These are phyloP conservation scores for Macquaria australasica DNA, from an alignment of 2,113 vertebrate species.

Conservation along the genomic window DNA sequence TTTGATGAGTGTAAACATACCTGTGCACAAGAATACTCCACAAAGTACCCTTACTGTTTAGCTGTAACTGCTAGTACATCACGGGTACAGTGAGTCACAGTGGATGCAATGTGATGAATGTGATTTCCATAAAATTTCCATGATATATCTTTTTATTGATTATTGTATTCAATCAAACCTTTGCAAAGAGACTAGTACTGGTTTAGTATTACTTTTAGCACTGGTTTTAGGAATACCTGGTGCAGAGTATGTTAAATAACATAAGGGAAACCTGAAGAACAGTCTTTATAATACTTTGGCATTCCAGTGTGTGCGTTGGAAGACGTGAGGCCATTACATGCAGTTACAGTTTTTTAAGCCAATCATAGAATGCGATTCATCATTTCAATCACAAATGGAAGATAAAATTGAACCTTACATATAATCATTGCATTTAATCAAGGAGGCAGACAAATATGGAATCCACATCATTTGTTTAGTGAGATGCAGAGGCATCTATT, in stretches of 20 bases:
- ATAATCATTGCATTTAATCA: slow-evolving; percentile 59
- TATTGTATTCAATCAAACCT: background rate
- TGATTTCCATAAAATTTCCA: background rate
- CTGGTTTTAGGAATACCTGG: background rate
- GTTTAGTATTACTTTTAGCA: background rate
- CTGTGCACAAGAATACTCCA: too few species aligned
- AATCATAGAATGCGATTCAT: slow-evolving; percentile 15
- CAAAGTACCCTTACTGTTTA: too few species aligned
- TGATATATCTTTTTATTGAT: background rate
- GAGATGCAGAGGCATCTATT: slow-evolving; percentile 39
- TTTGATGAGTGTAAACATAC: background rate
- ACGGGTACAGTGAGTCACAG: background rate
- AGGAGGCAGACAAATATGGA: slow-evolving; percentile 36
- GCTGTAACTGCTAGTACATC: background rate
- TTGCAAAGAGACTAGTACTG: background rate
- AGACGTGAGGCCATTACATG: background rate
- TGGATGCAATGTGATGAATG: background rate
- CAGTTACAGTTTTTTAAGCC: background rate
- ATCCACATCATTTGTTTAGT: slow-evolving; percentile 54
- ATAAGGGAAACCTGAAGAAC: background rate
- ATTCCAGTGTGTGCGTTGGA: background rate
- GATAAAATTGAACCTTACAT: slow-evolving; percentile 30
- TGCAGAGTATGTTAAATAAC: background rate
- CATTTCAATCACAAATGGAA: slow-evolving; percentile 34
- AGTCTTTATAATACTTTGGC: background rate